Evolutionary conservation across 2,113 vertebrate species (phyloP), one percentile per base, ranked within the genome.

Genomic region (Junco hyemalis): DNA sequence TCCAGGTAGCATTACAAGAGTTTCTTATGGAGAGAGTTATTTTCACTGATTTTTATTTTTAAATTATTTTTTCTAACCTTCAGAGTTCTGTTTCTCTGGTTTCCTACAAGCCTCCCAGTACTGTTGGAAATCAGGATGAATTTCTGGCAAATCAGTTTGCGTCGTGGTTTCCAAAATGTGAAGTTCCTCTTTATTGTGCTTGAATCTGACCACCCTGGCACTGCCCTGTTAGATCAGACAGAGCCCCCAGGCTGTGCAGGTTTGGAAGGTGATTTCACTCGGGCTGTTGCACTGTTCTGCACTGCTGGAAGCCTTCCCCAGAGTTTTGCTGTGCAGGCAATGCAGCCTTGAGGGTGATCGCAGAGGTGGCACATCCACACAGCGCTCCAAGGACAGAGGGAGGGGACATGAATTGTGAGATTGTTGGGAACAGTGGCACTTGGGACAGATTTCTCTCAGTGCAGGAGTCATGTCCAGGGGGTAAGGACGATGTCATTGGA

Each of bases 81-180:
- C 25, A 26, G 42, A 25, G 5, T 48, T 78, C 9, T 69, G 15
- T 22, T 53, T 38, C 26, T 26, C 8, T 11, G 4, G 8, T 45
- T 66, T 56, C 29, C n/a, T 42, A 11, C 19, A 23, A 86, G 16
- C 42, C 24, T 60, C 12, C 24, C 14, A 11, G 19, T 5, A 33
- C 33, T n/a, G 47, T 3, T 66, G 53, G 42, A 69, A 78, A 44
- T 59, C 23, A 18, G 23, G 57, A 11, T 14, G 59, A 48, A 18
- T 8, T 63, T 66, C 47, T 53, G 26, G n/a, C 48, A 42, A 53
- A 66, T 57, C 6, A 10, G 9, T 17, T 50, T 61, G 36, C 0
- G 0, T 23, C 8, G 4, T 44, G 24, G 42, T 45, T 76, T 61
- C 44, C 28, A 28, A 76, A 80, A n/a, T 13, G 26, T 0, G 1